Evolutionary conservation across 2,888 invertebrate species (phyloP).

Genomic region (Dorcus hopei): DNA sequence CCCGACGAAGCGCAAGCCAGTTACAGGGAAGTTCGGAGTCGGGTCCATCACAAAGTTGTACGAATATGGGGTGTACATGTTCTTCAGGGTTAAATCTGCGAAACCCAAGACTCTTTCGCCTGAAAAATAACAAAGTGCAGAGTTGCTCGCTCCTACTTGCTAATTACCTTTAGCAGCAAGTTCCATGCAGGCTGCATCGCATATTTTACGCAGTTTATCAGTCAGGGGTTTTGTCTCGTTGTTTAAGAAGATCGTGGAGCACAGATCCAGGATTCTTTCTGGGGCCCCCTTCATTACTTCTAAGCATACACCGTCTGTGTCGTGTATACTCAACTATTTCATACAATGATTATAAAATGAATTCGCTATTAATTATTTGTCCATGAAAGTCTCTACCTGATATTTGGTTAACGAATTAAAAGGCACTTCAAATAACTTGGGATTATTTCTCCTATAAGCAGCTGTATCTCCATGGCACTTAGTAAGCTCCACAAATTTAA

Average conservation of each 20-base stretch:
- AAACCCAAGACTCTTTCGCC: constrained; percentile 87
- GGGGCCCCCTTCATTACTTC: constrained; percentile 77
- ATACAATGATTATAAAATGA: neutral
- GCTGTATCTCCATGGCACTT: constrained; percentile 39
- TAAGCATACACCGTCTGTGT: constrained; percentile 54
- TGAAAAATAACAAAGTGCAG: constrained; percentile 41
- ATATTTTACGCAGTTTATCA: constrained; percentile 53
- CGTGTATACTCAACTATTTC: constrained; percentile 60
- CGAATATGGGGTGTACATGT: constrained; percentile 50
- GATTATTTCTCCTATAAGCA: constrained; percentile 49
- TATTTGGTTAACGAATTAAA: constrained; percentile 68
- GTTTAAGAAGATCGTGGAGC: constrained; percentile 58
- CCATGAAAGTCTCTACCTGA: constrained; percentile 49
- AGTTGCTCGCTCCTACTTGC: neutral
- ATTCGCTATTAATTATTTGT: too few relatives aligned
- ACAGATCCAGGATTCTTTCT: constrained; percentile 67
- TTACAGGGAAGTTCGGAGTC: constrained; percentile 64
- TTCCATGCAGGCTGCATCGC: constrained; percentile 71
- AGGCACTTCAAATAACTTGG: constrained; percentile 62
- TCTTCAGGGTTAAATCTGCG: constrained; percentile 65
- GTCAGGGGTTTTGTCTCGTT: constrained; percentile 56
- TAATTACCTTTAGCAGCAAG: constrained; percentile 57
- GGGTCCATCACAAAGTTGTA: constrained; percentile 60
- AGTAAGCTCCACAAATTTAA: constrained; percentile 63
- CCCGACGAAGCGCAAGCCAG: constrained; percentile 62